A percentile compares a stretch with the other conserved stretches of the same genome.
phyloP scores from a whole-genome alignment of 2,797 vertebrate genomes.

The Sebastiscus albofasciatus region DNA sequence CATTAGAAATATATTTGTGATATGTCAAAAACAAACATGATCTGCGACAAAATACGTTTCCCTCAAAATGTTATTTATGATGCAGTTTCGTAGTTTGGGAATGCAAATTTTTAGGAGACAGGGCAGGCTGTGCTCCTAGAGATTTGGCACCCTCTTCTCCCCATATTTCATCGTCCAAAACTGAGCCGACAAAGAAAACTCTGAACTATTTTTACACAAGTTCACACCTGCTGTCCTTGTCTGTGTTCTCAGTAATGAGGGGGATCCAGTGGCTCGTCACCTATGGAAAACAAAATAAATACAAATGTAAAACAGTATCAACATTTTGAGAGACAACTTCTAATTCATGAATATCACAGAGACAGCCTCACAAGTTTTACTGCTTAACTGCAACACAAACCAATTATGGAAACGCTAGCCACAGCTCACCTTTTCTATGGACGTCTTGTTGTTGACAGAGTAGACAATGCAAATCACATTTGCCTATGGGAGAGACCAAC shows the following conservation, averaged over 20 bases:
- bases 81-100: no score
- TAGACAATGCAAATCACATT: slow-evolving; percentile 88
- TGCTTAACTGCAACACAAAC: slow-evolving; percentile 15
- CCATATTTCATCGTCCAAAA: not conserved
- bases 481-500: slow-evolving; percentile 68
- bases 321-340: not conserved
- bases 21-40: no score
- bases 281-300: slow-evolving; percentile 65
- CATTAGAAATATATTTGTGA: no score
- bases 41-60: no score
- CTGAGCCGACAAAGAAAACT: not conserved
- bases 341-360: not conserved
- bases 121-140: no score
- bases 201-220: not conserved
- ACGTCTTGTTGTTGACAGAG: slow-evolving; percentile 85
- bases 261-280: slow-evolving; percentile 98
- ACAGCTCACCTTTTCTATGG: slow-evolving; percentile 83
- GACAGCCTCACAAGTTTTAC: not conserved
- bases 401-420: slow-evolving; percentile 24
- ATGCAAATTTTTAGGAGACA: no score
- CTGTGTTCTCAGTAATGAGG: slow-evolving; percentile 95
- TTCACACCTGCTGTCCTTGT: slow-evolving; percentile 96
- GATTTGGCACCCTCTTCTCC: not conserved
- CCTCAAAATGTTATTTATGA: no score
- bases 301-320: not conserved